phyloP scores from a whole-genome alignment of 2,797 vertebrate species.

The Sylvia borin region DNA sequence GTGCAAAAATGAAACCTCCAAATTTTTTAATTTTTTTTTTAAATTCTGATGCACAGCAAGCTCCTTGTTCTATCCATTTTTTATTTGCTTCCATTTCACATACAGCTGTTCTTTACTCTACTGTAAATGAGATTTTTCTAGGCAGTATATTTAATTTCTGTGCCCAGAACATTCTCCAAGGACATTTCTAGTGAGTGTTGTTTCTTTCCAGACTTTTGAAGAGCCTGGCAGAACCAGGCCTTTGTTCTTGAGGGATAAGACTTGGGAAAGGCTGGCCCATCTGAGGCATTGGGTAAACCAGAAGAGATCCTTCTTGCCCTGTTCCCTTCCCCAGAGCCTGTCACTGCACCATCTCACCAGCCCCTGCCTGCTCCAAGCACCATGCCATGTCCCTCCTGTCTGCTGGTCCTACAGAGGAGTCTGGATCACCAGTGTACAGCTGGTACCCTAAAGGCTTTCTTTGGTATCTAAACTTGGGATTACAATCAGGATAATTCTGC shows the following conservation, averaged over 20 bases:
- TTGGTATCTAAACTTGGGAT: neutral
- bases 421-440: neutral
- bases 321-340: neutral
- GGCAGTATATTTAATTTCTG: neutral
- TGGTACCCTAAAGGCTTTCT: neutral
- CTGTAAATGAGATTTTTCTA: neutral
- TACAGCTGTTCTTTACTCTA: neutral
- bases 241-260: neutral
- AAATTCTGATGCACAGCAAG: neutral
- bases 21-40: neutral
- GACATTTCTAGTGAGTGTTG: neutral
- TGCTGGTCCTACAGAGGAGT: neutral
- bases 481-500: neutral
- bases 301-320: neutral
- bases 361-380: neutral
- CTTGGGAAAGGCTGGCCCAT: neutral
- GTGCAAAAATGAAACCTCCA: neutral
- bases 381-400: accelerated
- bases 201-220: neutral
- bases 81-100: neutral
- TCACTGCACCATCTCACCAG: neutral
- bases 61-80: neutral
- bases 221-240: neutral
- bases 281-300: neutral
- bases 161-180: neutral